Evolutionary conservation across 2,113 vertebrate species (phyloP).

Genomic region (Eolophus roseicapilla): DNA sequence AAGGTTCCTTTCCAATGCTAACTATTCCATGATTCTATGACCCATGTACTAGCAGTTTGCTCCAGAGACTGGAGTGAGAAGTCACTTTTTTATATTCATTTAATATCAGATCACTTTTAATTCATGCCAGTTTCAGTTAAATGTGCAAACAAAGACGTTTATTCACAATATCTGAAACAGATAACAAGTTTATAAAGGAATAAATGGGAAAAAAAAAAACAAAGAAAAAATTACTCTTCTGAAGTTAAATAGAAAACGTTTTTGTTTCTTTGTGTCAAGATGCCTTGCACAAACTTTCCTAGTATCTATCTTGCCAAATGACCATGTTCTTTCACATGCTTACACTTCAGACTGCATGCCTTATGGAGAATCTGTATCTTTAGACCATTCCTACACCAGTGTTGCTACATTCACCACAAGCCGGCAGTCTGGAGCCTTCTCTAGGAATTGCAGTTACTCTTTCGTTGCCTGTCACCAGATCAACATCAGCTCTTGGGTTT

Average conservation of each 20-base stretch:
- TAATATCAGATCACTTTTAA: background rate
- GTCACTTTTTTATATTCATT: background rate
- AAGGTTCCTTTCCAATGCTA: background rate
- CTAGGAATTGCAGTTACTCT: background rate
- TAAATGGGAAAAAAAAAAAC: background rate
- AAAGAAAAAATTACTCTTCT: background rate
- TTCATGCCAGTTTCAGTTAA: background rate
- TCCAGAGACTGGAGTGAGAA: background rate
- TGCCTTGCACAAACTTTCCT: background rate
- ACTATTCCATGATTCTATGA: background rate
- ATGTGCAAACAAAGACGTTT: background rate
- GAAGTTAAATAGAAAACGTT: background rate
- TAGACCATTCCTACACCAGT: background rate
- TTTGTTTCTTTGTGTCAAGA: background rate
- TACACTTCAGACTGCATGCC: background rate
- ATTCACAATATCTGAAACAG: background rate
- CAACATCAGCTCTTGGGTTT: background rate
- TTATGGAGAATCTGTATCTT: background rate
- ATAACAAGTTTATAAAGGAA: background rate
- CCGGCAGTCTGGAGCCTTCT: constrained; percentile 9
- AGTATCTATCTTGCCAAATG: background rate
- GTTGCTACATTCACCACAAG: constrained; percentile 12
- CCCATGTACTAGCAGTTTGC: background rate
- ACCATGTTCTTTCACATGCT: background rate
- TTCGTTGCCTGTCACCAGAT: background rate